phyloP scores from a whole-genome alignment of 2,888 invertebrate genomes.

The Calameuta pallipes region DNA sequence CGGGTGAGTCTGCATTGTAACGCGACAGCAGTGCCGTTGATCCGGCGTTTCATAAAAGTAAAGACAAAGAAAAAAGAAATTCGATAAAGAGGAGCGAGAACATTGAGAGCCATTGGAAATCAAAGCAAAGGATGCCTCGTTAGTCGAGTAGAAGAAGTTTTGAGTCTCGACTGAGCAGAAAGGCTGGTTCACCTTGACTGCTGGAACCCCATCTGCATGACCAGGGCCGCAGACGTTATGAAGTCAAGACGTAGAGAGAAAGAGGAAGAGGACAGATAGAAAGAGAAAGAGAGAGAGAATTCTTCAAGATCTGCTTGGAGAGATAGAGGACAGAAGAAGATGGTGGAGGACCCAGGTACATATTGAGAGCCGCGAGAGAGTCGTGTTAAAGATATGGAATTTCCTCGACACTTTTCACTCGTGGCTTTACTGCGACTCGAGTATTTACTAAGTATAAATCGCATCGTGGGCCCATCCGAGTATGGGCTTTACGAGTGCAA shows the following conservation, averaged over 20 bases:
- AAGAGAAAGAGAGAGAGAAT: neutral
- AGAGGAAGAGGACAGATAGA: neutral
- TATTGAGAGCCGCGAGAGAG: neutral
- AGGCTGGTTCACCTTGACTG: conserved; percentile 65
- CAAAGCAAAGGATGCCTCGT: conserved; percentile 48
- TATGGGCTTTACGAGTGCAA: neutral
- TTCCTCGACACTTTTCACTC: neutral
- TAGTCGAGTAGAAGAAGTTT: conserved; percentile 44
- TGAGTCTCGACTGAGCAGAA: conserved; percentile 30
- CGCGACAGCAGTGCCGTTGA: neutral
- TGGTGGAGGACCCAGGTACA: neutral
- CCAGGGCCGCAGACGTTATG: conserved; percentile 24
- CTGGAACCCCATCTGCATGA: conserved; percentile 46
- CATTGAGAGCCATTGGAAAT: neutral
- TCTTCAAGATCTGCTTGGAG: neutral
- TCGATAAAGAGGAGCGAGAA: conserved; percentile 22
- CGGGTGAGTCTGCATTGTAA: neutral
- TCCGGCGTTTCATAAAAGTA: neutral
- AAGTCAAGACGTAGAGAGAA: neutral
- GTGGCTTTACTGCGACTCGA: neutral
- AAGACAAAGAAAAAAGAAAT: neutral
- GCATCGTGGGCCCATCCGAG: neutral
- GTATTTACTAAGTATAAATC: neutral
- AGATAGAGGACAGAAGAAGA: neutral
- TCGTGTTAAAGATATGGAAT: neutral